Conservation (phyloP, 1,140 invertebrate genomes). For the Dreissena rostriformis region DNA sequence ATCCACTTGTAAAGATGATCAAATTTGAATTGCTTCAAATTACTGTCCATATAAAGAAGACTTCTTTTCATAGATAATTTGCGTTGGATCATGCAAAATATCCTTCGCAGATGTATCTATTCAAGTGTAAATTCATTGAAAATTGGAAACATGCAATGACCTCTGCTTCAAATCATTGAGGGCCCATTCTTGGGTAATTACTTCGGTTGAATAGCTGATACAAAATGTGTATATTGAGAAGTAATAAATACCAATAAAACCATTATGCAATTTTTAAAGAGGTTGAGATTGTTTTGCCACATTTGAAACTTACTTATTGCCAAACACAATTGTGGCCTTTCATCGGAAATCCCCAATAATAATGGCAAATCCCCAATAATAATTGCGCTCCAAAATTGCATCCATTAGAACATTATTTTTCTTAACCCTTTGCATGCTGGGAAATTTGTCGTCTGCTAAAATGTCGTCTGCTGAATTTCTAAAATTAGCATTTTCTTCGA, state of each 20-base stretch:
- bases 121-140: conserved; percentile 27
- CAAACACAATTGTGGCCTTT: neutral
- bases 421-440: conserved; percentile 2
- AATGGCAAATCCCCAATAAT: conserved; percentile 22
- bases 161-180: conserved; percentile 10
- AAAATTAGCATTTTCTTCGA: too few relatives aligned
- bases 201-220: conserved; percentile 24
- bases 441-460: too few relatives aligned
- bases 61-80: conserved; percentile 40
- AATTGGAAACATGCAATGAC: conserved; percentile 21
- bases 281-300: conserved; percentile 10
- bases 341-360: neutral
- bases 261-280: conserved; percentile 34
- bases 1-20: conserved; percentile 12
- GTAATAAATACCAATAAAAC: conserved; percentile 21
- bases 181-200: conserved; percentile 40
- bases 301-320: neutral
- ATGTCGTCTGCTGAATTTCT: too few relatives aligned
- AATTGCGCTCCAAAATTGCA: conserved; percentile 49
- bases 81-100: neutral
- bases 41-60: conserved; percentile 35
- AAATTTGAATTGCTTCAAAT: conserved; percentile 47
- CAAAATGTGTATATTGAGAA: conserved; percentile 32
- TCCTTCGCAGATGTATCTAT: conserved; percentile 26
- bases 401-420: conserved; percentile 38